Evolutionary conservation across 1,140 invertebrate species (phyloP).

Genomic region (Eulimnadia texana): DNA sequence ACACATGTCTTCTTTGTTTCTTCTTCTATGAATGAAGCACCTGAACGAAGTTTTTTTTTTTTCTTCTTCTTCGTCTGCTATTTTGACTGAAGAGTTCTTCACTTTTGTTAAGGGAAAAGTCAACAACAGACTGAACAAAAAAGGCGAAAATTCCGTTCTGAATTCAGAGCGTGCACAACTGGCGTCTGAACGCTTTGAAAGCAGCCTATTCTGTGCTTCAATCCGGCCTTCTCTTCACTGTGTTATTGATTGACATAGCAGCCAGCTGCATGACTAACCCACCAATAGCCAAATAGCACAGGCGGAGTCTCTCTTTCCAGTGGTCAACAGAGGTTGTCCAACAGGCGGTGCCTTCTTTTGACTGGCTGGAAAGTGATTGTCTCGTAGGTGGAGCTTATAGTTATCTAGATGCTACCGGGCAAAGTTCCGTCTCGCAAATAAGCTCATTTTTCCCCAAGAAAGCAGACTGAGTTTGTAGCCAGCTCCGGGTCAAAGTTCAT

Average conservation of each 20-base stretch:
- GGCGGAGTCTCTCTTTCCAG: background rate
- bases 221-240: constrained; percentile 26
- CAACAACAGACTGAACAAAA: background rate
- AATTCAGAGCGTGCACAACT: constrained; percentile 26
- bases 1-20: too few relatives aligned
- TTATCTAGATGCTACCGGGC: background rate
- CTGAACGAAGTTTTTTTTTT: too few relatives aligned
- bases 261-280: background rate
- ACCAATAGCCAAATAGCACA: background rate
- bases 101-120: background rate
- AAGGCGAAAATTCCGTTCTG: constrained; percentile 19
- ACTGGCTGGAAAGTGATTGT: background rate
- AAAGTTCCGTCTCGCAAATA: background rate
- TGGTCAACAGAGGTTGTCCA: too few relatives aligned
- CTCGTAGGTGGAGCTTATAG: background rate
- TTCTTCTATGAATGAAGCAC: too few relatives aligned
- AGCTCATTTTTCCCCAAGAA: background rate
- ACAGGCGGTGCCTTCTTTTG: background rate
- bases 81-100: too few relatives aligned
- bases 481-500: too few relatives aligned
- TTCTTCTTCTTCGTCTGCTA: too few relatives aligned
- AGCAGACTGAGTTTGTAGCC: too few relatives aligned
- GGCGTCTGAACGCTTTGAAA: constrained; percentile 27
- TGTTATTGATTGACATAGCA: constrained; percentile 27
- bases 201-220: constrained; percentile 27